phyloP scores from a whole-genome alignment of 1,140 invertebrate species.

The Drosophila chauvacae region DNA sequence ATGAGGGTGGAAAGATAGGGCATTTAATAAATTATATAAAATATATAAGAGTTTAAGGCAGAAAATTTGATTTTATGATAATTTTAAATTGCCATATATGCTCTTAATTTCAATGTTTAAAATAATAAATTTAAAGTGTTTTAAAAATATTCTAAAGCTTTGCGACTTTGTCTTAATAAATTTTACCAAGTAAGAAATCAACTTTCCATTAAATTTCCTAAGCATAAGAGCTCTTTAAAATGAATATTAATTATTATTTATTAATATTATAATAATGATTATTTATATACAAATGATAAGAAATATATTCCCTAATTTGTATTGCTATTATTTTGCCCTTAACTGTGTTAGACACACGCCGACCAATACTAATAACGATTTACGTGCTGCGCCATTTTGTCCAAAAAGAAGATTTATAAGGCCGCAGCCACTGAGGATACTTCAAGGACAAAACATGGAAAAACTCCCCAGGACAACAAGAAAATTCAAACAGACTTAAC shows the following conservation, averaged over 20 bases:
- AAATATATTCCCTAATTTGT: no score
- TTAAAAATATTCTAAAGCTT: not conserved
- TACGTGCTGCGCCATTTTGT: constrained; percentile 75
- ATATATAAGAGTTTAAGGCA: not conserved
- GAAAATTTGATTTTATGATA: no score
- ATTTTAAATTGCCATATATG: no score
- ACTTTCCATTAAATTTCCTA: not conserved
- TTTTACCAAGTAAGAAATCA: no score
- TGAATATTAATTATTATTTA: no score
- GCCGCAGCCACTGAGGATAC: constrained; percentile 72
- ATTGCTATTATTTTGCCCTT: not conserved
- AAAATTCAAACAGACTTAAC: constrained; percentile 62
- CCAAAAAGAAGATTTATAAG: constrained; percentile 70
- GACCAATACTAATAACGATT: constrained; percentile 22
- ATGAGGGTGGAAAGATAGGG: not conserved
- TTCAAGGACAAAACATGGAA: constrained; percentile 68
- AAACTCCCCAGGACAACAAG: constrained; percentile 32
- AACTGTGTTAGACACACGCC: constrained; percentile 22
- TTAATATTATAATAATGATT: no score
- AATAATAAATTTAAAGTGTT: not conserved
- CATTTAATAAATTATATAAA: not conserved
- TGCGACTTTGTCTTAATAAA: no score
- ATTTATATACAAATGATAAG: not conserved
- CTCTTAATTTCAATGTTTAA: no score
- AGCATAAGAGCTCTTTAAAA: no score